A percentile compares a stretch with the other conserved stretches of the same genome.
Conservation (phyloP, 2,797 vertebrate genomes). For the Myotis planiceps region DNA sequence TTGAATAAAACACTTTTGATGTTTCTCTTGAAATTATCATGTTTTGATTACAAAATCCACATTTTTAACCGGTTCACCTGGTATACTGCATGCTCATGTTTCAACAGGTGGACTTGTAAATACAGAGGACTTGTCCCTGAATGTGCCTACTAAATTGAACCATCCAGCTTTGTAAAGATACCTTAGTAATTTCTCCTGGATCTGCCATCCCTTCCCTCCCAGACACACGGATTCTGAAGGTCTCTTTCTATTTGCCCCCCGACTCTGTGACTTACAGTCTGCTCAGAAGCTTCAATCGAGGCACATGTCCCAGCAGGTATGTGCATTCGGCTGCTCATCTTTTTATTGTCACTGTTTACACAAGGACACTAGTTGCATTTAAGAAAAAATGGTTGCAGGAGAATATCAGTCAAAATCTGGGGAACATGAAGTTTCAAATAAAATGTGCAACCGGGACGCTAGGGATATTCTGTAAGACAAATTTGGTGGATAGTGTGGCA, state of each 20-base stretch:
- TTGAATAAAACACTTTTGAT: too few species aligned
- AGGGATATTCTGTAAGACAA: not conserved
- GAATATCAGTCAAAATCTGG: not conserved
- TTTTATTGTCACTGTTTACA: not conserved
- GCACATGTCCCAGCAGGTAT: not conserved
- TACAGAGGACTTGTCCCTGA: slow-evolving; percentile 44
- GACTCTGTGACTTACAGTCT: not conserved
- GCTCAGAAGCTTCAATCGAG: not conserved
- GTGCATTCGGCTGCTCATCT: not conserved
- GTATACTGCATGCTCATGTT: slow-evolving; percentile 51
- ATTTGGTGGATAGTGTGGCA: not conserved
- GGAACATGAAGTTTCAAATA: not conserved
- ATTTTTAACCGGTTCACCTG: too few species aligned
- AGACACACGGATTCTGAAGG: not conserved
- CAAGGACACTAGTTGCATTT: not conserved
- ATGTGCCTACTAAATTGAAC: slow-evolving; percentile 69
- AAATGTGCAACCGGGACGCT: not conserved
- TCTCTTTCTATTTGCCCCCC: not conserved
- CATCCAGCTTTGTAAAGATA: not conserved
- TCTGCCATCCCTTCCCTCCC: not conserved
- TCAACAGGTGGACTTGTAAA: slow-evolving; percentile 77
- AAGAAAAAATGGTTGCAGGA: not conserved
- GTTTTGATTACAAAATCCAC: too few species aligned
- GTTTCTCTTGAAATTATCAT: too few species aligned
- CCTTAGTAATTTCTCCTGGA: not conserved